A percentile compares a stretch with the other conserved stretches of the same genome.
Evolutionary conservation across 1,140 invertebrate species (phyloP).

Genomic region (Acromyrmex echinatior): DNA sequence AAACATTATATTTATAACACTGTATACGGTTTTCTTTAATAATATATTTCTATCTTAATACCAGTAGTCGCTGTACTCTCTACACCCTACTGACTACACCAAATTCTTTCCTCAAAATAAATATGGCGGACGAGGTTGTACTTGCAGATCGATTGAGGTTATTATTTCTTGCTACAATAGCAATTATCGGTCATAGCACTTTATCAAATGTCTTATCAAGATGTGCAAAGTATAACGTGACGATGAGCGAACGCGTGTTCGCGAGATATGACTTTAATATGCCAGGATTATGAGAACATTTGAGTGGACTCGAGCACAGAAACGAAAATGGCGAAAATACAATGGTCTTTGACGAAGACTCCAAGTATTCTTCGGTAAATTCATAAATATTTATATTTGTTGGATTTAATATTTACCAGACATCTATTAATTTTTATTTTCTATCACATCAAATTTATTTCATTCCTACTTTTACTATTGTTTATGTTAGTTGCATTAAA

Average conservation of each 20-base stretch:
- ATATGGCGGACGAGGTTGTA: constrained; percentile 5
- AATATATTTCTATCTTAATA: neutral
- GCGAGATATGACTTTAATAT: neutral
- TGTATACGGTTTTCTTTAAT: neutral
- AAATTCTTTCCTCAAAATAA: neutral
- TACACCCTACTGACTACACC: too few relatives aligned
- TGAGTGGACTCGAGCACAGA: neutral
- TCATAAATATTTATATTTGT: neutral
- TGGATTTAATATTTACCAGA: neutral
- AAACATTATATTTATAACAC: neutral
- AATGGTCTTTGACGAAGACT: constrained; percentile 75
- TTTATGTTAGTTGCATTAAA: neutral
- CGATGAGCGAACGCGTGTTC: neutral
- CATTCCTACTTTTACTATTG: neutral
- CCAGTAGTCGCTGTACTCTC: too few relatives aligned
- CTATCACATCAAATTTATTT: neutral
- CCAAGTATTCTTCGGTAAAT: constrained; percentile 75
- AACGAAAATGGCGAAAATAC: constrained; percentile 76
- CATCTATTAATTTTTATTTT: neutral
- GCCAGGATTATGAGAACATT: constrained; percentile 20
- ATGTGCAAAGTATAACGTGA: neutral
- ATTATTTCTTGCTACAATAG: neutral
- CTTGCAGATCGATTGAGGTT: constrained; percentile 33
- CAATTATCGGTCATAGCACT: neutral
- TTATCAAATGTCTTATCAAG: constrained; percentile 9